A percentile compares a stretch with the other conserved stretches of the same genome.
These are phyloP conservation scores for Acanthisitta chloris DNA, from an alignment of 2,113 vertebrate genomes.

Conservation along the genomic window DNA sequence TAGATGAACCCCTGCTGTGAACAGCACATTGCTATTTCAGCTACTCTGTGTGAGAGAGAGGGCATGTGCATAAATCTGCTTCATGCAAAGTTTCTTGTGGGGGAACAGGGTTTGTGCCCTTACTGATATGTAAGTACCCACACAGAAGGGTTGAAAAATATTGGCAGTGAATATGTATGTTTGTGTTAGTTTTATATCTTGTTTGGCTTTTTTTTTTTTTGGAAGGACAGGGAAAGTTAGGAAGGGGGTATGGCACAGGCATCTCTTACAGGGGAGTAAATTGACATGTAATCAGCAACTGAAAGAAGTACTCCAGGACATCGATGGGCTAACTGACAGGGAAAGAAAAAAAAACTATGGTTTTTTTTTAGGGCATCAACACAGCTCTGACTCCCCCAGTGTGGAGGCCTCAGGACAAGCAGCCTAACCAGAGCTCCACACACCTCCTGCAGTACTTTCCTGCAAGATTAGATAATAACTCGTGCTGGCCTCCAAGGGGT, in stretches of 20 bases:
- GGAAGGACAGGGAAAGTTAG: background rate
- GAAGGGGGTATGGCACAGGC: background rate
- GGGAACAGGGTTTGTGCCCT: background rate
- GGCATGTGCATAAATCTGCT: background rate
- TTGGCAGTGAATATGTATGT: background rate
- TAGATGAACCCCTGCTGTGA: background rate
- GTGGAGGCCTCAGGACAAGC: background rate
- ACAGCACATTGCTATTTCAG: background rate
- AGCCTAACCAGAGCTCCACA: background rate
- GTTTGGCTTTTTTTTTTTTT: background rate
- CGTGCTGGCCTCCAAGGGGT: background rate
- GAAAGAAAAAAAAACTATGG: background rate
- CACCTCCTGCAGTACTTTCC: background rate
- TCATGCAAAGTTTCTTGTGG: background rate
- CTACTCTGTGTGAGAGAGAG: background rate
- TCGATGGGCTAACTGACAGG: background rate
- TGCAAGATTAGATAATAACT: background rate
- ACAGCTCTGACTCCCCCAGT: background rate
- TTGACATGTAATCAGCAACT: accelerated
- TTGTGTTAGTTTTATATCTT: background rate
- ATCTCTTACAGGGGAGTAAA: background rate
- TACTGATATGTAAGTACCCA: background rate
- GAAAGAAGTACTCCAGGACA: background rate
- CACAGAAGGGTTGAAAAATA: background rate
- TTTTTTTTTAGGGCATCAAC: background rate